Evolutionary conservation across 2,888 invertebrate species (phyloP).

Genomic region (Acheta domesticus): DNA sequence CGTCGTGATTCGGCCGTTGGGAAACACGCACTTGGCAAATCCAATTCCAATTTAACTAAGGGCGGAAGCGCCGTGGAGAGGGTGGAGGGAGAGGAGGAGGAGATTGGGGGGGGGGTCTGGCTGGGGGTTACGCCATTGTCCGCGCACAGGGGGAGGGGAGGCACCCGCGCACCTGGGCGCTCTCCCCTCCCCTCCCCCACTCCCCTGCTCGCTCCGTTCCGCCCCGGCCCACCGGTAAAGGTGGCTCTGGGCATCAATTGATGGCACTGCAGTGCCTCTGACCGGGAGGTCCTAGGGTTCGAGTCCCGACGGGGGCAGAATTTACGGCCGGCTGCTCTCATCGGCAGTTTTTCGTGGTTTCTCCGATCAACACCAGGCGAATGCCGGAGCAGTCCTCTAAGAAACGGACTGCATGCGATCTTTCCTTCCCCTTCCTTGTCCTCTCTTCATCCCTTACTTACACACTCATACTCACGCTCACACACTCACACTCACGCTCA

Average conservation of each 20-base stretch:
- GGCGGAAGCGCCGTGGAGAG: neutral
- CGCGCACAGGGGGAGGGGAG: neutral
- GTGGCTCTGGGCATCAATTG: neutral
- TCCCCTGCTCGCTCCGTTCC: neutral
- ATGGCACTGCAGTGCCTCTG: too few species aligned
- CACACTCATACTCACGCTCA: too few species aligned
- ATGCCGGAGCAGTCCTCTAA: too few species aligned
- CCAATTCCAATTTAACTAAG: neutral
- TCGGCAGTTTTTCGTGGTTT: too few species aligned
- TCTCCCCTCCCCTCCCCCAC: neutral
- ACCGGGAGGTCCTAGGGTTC: too few species aligned
- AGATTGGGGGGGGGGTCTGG: slow-evolving; percentile 44
- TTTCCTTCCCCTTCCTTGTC: too few species aligned
- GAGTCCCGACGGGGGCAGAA: too few species aligned
- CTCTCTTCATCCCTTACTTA: too few species aligned
- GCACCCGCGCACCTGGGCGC: neutral
- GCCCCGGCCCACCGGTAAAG: neutral
- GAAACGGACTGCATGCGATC: too few species aligned
- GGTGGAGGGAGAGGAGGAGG: neutral
- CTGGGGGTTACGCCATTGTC: neutral
- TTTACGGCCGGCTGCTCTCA: too few species aligned
- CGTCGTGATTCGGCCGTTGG: neutral
- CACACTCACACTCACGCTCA: too few species aligned
- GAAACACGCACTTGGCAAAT: neutral
- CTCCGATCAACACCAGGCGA: too few species aligned